Evolutionary conservation across 2,113 vertebrate genomes (phyloP).

Genomic region (Triplophysa siluroides): DNA sequence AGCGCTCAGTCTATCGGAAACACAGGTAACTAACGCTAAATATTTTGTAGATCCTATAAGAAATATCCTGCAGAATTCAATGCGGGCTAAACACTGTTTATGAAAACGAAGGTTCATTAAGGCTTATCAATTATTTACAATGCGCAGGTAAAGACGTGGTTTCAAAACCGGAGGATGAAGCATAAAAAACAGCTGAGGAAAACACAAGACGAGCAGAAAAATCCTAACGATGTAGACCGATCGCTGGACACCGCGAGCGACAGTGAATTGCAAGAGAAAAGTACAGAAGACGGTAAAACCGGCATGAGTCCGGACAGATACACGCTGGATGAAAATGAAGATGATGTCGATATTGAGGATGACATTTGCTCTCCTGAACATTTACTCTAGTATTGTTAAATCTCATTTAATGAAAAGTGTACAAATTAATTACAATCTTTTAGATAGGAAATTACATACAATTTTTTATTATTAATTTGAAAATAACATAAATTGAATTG

Average conservation of each 20-base stretch:
- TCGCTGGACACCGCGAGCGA: conserved; percentile 78
- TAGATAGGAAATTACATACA: conserved; percentile 50
- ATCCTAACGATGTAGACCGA: conserved; percentile 71
- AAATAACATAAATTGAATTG: conserved; percentile 3
- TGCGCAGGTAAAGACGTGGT: conserved; percentile 91
- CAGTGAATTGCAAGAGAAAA: conserved; percentile 70
- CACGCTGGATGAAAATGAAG: conserved; percentile 83
- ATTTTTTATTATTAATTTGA: conserved; percentile 34
- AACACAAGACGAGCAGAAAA: conserved; percentile 89
- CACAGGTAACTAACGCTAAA: conserved; percentile 78
- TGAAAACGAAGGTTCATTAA: conserved; percentile 22
- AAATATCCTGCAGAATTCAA: not conserved
- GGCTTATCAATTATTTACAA: not conserved
- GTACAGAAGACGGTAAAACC: conserved; percentile 66
- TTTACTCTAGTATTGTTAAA: conserved; percentile 75
- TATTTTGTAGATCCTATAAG: not conserved
- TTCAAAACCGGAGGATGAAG: conserved; percentile 94
- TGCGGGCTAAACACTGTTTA: not conserved
- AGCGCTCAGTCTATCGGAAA: conserved; percentile 96
- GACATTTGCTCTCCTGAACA: conserved; percentile 80
- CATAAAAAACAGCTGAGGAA: conserved; percentile 96
- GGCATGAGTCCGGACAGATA: conserved; percentile 74
- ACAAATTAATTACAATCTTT: conserved; percentile 48
- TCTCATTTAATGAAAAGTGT: conserved; percentile 50
- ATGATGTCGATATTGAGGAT: conserved; percentile 95